Percentiles rank a stretch among this genome's conserved stretches.
Evolutionary conservation across 2,113 vertebrate species (phyloP).

Genomic region (Ondatra zibethicus): DNA sequence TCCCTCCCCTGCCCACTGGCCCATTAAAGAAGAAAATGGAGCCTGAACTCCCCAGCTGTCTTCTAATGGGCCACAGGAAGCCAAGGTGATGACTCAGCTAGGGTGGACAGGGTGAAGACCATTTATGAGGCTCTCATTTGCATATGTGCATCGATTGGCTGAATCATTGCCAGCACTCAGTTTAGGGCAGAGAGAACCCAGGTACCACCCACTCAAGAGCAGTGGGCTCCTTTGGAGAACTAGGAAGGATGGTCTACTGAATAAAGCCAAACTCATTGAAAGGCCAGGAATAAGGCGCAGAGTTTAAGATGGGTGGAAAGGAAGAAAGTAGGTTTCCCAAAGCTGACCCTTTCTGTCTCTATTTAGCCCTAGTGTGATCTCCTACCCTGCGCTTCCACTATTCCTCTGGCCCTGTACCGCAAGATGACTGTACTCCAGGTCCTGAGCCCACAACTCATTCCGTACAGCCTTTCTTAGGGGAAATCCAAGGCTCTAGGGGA

Average conservation of each 20-base stretch:
- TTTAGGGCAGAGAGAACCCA: not conserved
- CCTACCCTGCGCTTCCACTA: not conserved
- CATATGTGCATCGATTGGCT: slow-evolving; percentile 32
- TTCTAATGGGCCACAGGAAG: slow-evolving; percentile 44
- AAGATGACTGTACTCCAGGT: not conserved
- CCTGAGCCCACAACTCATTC: not conserved
- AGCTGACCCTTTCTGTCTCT: not conserved
- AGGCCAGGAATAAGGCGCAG: not conserved
- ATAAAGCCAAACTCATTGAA: not conserved
- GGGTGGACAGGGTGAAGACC: not conserved
- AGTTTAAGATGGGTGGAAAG: not conserved
- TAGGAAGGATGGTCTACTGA: not conserved
- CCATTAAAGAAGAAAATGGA: slow-evolving; percentile 50
- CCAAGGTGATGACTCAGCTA: not conserved
- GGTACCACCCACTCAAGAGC: not conserved
- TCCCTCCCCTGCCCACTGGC: not conserved
- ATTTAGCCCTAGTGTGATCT: not conserved
- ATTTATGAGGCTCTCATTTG: slow-evolving; percentile 50
- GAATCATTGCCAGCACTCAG: not conserved
- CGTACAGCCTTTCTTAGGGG: not conserved
- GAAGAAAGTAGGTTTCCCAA: not conserved
- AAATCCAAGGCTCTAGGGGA: not conserved
- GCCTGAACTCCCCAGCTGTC: not conserved
- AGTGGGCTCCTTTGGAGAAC: not conserved
- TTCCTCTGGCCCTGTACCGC: not conserved